Conservation (phyloP, 2,797 vertebrate species). For the Labeo calbasu region DNA sequence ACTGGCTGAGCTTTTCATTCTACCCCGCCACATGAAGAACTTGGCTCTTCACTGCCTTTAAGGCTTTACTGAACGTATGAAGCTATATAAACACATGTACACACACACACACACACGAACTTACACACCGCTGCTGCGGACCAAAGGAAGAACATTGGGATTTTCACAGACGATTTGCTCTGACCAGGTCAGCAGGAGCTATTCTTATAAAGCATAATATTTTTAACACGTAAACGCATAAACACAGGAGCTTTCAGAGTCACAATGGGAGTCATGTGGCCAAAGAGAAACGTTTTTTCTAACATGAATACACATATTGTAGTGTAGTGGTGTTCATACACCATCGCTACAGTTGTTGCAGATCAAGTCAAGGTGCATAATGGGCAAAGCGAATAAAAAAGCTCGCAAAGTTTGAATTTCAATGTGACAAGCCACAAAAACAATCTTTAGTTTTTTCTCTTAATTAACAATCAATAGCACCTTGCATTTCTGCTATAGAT, state of each 20-base stretch:
- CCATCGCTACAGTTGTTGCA: not conserved
- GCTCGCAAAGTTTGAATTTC: not conserved
- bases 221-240: conserved; percentile 39
- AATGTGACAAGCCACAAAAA: not conserved
- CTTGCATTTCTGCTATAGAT: not conserved
- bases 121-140: conserved; percentile 24
- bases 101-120: conserved; percentile 39
- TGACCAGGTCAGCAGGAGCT: conserved; percentile 51
- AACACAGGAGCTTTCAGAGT: conserved; percentile 4
- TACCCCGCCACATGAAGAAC: conserved; percentile 57
- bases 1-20: conserved; percentile 50
- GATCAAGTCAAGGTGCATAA: not conserved
- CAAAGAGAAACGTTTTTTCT: conserved; percentile 10
- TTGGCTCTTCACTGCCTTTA: conserved; percentile 41
- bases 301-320: conserved; percentile 1
- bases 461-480: not conserved
- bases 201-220: conserved; percentile 50
- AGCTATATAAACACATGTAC: conserved; percentile 44
- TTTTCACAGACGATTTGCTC: conserved; percentile 50
- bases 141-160: conserved; percentile 32
- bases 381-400: not conserved
- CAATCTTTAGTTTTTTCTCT: no score
- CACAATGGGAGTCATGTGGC: not conserved
- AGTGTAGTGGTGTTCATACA: not conserved
- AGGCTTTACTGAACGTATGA: conserved; percentile 38